Evolutionary conservation across 1,140 invertebrate genomes (phyloP), one percentile per base, ranked within the genome.

Genomic region (Samia ricini): DNA sequence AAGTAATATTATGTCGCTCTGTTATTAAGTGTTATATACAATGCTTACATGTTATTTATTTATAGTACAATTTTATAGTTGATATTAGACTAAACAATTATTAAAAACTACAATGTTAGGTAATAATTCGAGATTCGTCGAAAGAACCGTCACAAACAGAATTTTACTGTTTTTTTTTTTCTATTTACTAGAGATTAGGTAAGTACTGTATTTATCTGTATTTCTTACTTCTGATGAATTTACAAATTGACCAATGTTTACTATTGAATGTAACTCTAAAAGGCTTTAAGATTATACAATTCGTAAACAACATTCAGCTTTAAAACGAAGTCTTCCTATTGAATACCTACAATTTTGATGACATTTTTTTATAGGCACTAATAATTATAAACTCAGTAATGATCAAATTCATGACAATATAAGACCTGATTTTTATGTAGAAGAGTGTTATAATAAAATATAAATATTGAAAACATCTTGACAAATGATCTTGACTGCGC

Each of bases 291-390:
- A 23, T 18, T 51, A 8, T 20, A 51, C n/a, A 51, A 51, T 20
- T 51, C 22, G 21, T 52, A 20, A 52, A 23, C 22, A 42, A 10
- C 1, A 8, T 20, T 8, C n/a, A 24, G 52, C 52, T 22, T 55
- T 55, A 55, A 23, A n/a, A 24, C 1, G 3, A 55, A 55, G 52
- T 55, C 52, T 55, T 55, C 52, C 52, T 55, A 22, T 55, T 23
- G 10, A 55, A 12, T 55, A n/a, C 33, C 15, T 36, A 15, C 10
- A 4, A 3, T 42, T 42, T 42, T 15, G 15, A 42, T 42, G 33
- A 42, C 26, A 8, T 29, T 8, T 42, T 42, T 42, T 42, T 15
- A 42, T 42, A 42, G 33, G 12, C 33, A 42, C 4, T 42, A 42
- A 12, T 5, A 12, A 42, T 10, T 15, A 1, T 42, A 10, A 42